Conservation (phyloP, 2,113 vertebrate species). For the Falcunculus frontatus region DNA sequence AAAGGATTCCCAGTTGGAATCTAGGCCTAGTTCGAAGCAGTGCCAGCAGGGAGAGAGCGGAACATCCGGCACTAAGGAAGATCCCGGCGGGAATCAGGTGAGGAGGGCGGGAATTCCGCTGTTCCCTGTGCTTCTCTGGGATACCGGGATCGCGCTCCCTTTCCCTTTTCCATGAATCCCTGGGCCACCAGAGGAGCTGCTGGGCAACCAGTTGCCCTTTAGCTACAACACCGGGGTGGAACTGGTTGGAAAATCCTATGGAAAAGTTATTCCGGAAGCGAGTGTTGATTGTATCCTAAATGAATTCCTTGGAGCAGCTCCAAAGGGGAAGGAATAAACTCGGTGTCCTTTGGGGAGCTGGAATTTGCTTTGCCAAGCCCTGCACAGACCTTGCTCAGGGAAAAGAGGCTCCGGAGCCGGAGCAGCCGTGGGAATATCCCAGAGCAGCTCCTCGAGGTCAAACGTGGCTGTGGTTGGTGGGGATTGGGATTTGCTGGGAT, state of each 20-base stretch:
- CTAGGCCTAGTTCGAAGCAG: slow-evolving; percentile 51
- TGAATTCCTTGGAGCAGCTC: not conserved
- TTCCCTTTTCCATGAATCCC: not conserved
- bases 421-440: not conserved
- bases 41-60: slow-evolving; percentile 64
- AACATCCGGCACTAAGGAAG: slow-evolving; percentile 29
- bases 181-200: not conserved
- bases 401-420: not conserved
- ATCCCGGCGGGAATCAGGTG: slow-evolving; percentile 68
- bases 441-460: not conserved
- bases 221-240: not conserved
- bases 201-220: not conserved
- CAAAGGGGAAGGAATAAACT: not conserved
- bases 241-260: not conserved
- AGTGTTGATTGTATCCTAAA: not conserved
- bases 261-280: not conserved
- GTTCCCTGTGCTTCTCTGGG: slow-evolving; percentile 4
- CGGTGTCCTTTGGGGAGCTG: not conserved
- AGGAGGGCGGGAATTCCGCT: slow-evolving; percentile 49
- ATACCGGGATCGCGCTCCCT: not conserved
- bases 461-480: accelerated
- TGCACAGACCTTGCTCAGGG: not conserved
- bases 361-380: not conserved
- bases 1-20: slow-evolving; percentile 63
- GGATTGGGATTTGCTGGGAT: not conserved